These are phyloP conservation scores for Saxicola maurus DNA, from an alignment of 2,797 vertebrate genomes.

Conservation along the genomic window DNA sequence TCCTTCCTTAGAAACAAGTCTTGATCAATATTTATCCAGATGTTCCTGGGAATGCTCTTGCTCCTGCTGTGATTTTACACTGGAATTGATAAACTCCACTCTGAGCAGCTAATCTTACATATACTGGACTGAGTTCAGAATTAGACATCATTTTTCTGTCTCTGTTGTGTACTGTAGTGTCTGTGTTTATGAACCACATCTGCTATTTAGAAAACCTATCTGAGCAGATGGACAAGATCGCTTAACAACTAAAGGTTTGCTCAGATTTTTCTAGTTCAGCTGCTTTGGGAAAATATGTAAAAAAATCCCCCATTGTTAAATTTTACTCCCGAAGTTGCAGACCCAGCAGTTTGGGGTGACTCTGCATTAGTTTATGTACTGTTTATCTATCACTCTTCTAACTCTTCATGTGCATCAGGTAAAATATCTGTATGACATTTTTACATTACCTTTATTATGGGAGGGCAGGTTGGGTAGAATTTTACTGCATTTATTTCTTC, in stretches of 20 bases:
- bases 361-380: neutral
- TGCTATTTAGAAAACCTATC: neutral
- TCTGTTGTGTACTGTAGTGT: neutral
- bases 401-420: neutral
- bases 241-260: neutral
- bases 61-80: neutral
- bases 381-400: neutral
- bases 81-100: neutral
- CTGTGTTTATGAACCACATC: neutral
- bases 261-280: neutral
- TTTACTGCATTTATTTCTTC: neutral
- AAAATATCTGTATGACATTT: neutral
- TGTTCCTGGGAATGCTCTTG: neutral
- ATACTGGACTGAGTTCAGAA: neutral
- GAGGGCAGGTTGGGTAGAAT: neutral
- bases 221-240: neutral
- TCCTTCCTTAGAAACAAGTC: neutral
- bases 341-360: neutral
- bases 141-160: neutral
- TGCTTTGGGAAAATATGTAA: neutral
- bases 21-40: neutral
- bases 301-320: accelerated
- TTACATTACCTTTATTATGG: neutral
- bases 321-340: neutral
- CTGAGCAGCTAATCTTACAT: neutral